Evolutionary conservation across 2,113 vertebrate genomes (phyloP), one percentile per base, ranked within the genome.

Genomic region (Peromyscus californicus): DNA sequence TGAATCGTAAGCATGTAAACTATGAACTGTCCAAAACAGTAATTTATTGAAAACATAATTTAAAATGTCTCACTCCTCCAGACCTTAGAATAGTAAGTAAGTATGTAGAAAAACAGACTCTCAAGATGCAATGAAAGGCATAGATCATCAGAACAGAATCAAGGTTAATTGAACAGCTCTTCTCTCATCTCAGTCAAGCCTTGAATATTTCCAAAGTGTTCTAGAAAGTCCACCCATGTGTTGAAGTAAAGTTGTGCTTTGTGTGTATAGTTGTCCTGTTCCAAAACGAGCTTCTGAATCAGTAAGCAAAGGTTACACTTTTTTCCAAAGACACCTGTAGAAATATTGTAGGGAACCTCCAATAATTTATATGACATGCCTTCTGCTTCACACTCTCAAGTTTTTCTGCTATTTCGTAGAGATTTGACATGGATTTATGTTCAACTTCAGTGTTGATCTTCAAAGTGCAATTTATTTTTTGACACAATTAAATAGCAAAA

Each of bases 1-100:
- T 96, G 90, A 93, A 94, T 95, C 54, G 80, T 72, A 80, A 90
- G 17, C 13, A 80, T 8, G 36, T 16, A 95, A 97, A 84, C 21
- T 42, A 80, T 26, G 83, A 96, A 89, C 36, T 51, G 42, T 76
- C 17, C 17, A 4, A 80, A 95, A 92, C 1, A 96, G 13, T 85
- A 92, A 94, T 90, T 80, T 83, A 87, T 80, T 88, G 22, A 88
- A 82, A 19, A 95, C 7, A 33, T 70, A n/a, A 5, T 79, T 24
- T 33, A 67, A 86, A 89, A 51, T 10, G 7, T 22, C 11, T 69
- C 21, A 91, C 4, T 83, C 82, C 72, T 86, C 82, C 45, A 83
- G 59, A 5, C 5, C 87, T 93, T 94, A 42, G 29, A 92, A 75
- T 5, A 45, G 31, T 39, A 72, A 88, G 69, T 79, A 82, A 39